Base-by-base conservation (phyloP, 2,888 invertebrate genomes). In the Mesoligia furuncula region DNA sequence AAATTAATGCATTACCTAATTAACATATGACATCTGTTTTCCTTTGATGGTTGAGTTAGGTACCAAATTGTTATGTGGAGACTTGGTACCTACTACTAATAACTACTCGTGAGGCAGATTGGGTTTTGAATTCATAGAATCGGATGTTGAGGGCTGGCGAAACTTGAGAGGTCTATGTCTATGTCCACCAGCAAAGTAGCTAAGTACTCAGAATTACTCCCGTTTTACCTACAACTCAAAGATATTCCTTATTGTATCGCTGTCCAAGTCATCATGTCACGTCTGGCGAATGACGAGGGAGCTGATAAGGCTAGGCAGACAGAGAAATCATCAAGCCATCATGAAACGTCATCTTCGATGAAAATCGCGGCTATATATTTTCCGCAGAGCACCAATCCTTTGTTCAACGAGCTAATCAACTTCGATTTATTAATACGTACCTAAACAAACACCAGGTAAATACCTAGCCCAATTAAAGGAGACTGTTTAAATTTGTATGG, bases 1-100 rank as follows among this genome's bases (percentile, higher is more conserved):
- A 51, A 51, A 78, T 79, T 54, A 71, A 79, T 78, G 71, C 45
- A 71, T 45, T 62, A 62, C 13, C 51, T 78, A 61, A 79, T 77
- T 78, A 77, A 36, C 51, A 51, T 20, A 31, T 51, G 15, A 61
- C 31, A 17, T 42, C 31, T 59, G 45, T 39, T 24, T n/a, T n/a
- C 61, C 54, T 45, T 27, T 76, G 45, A 36, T 6, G 66, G 51
- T 62, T 51, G 31, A 51, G 8, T n/a, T n/a, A 27, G n/a, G n/a
- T 36, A 8, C 48, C 27, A 27, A 61, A 48, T 48, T 39, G 15
- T 31, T 24, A 24, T 36, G 8, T 48, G 15, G 68, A 20, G 20
- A n/a, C 4, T 39, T 9, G 9, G 39, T 45, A 11, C n/a, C n/a
- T n/a, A n/a, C 11, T 42, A 73, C 17, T 51, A 51, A 4, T 31